Percentiles rank a stretch among this genome's conserved stretches.
Conservation (phyloP, 53 echinoderm and acorn worm species). For the Pentamera pediparva region DNA sequence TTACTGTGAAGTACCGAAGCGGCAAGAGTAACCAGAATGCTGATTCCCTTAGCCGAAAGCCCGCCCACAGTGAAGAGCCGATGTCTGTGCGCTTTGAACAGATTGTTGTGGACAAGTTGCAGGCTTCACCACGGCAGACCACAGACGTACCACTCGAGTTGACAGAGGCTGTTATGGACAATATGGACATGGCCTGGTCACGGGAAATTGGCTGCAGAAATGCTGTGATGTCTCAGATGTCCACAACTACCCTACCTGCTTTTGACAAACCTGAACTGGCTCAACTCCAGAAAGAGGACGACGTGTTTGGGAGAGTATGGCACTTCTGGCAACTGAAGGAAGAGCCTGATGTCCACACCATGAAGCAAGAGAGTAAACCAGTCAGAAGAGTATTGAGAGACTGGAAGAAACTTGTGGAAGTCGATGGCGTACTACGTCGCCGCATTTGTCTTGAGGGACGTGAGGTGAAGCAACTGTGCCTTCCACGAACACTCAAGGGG, state of each 20-base stretch:
- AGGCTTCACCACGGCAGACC: neutral
- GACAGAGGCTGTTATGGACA: neutral
- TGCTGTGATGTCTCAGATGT: neutral
- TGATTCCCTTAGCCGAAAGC: slow-evolving; percentile 31
- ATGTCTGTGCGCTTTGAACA: slow-evolving; percentile 6
- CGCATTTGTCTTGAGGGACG: slow-evolving; percentile 10
- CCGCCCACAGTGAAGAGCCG: neutral
- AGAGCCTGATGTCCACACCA: neutral
- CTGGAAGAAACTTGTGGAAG: slow-evolving; percentile 23
- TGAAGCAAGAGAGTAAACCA: slow-evolving; percentile 16
- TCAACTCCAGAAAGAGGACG: slow-evolving; percentile 22
- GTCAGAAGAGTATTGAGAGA: slow-evolving; percentile 1
- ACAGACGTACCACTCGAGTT: slow-evolving; percentile 3
- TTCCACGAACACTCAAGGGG: slow-evolving; percentile 36
- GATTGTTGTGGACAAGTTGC: neutral
- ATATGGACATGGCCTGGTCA: neutral
- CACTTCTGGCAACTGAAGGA: neutral
- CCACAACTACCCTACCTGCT: slow-evolving; percentile 17
- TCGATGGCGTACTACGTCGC: slow-evolving; percentile 34
- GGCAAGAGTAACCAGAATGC: slow-evolving; percentile 44
- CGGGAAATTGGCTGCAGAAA: neutral
- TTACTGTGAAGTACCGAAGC: slow-evolving; percentile 48
- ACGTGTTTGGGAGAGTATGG: slow-evolving; percentile 8
- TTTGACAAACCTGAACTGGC: slow-evolving; percentile 9
- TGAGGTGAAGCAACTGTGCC: slow-evolving; percentile 32